A percentile compares a stretch with the other conserved stretches of the same genome.
phyloP scores from a whole-genome alignment of 2,797 vertebrate genomes.

The Hapalemur alaotrensis region DNA sequence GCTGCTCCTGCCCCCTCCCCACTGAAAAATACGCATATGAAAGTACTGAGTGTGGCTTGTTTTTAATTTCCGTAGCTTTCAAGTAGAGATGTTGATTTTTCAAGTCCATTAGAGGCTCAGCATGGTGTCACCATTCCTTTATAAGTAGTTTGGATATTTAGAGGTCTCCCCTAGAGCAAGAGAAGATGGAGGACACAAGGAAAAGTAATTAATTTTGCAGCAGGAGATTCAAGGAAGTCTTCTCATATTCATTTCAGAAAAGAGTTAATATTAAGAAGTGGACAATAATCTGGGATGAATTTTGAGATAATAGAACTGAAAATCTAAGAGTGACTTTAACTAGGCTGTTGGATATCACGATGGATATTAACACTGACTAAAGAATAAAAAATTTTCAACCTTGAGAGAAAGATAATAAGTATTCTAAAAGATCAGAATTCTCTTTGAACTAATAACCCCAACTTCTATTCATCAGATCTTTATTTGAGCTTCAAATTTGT shows the following conservation, averaged over 20 bases:
- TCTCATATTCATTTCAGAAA: slow-evolving; percentile 46
- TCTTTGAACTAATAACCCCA: slow-evolving; percentile 22
- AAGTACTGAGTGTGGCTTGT: neutral
- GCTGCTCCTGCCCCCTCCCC: neutral
- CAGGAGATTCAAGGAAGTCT: neutral
- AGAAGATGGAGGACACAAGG: slow-evolving; percentile 29
- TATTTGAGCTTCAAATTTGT: slow-evolving; percentile 19
- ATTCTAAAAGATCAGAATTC: slow-evolving; percentile 1
- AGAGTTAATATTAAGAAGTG: slow-evolving; percentile 35
- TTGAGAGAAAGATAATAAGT: slow-evolving; percentile 4
- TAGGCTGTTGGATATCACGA: neutral
- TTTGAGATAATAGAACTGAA: slow-evolving; percentile 51
- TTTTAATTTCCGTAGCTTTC: slow-evolving; percentile 61
- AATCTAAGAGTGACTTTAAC: slow-evolving; percentile 32
- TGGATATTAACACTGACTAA: neutral
- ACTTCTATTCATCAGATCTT: slow-evolving; percentile 14
- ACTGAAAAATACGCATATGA: neutral
- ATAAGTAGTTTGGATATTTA: slow-evolving; percentile 51
- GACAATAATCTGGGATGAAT: neutral
- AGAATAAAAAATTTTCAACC: neutral
- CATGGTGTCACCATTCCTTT: slow-evolving; percentile 7
- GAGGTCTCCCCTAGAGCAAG: slow-evolving; percentile 40
- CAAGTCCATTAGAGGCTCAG: slow-evolving; percentile 51
- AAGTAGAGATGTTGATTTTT: slow-evolving; percentile 63
- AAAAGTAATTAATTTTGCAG: slow-evolving; percentile 49